Evolutionary conservation across 2,888 invertebrate genomes (phyloP), one percentile per base, ranked within the genome.

Genomic region (Harpagoxenus sublaevis): DNA sequence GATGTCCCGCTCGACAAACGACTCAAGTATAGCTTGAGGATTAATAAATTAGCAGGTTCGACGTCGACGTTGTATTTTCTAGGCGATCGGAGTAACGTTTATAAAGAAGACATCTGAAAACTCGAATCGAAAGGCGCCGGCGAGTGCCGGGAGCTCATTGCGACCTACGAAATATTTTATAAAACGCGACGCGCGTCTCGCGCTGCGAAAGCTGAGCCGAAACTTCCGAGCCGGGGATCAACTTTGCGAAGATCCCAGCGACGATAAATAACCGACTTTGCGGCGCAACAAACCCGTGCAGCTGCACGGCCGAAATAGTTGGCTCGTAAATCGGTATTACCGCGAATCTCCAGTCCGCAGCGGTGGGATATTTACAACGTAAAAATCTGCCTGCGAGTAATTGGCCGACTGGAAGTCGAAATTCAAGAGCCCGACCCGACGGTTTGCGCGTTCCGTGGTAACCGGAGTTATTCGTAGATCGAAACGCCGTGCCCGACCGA

Each of bases 211-310:
- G 86, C 83, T 86, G 88, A 92, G 90, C 66, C 89, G 88, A 90
- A 91, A 92, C 86, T 88, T 90, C 87, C 60, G 85, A 88, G 87
- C 86, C 79, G 70, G 84, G 89, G 91, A 68, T 88, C 89, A 91
- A 92, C 90, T 86, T 65, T 83, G 88, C 78, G 71, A 83, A 84
- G 90, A 89, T 85, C 88, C 88, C 84, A 70, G 82, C 45, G 83
- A 84, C 86, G 87, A 92, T 92, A 92, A 92, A 91, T 92, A 91
- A 92, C 88, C 88, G 91, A 86, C 90, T 92, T 89, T 88, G 79
- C 39, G 79, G 74, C 28, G 60, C 79, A 60, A 86, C 85, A 86
- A 85, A 70, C 71, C 1, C 60, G 57, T 60, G 79, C 79, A 81
- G 79, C 79, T 71, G 89, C 84, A 42, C 42, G 6, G 90, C 88